Percentiles rank a stretch among this genome's conserved stretches.
Evolutionary conservation across 2,797 vertebrate genomes (phyloP).

Genomic region (Urocyon cinereoargenteus): DNA sequence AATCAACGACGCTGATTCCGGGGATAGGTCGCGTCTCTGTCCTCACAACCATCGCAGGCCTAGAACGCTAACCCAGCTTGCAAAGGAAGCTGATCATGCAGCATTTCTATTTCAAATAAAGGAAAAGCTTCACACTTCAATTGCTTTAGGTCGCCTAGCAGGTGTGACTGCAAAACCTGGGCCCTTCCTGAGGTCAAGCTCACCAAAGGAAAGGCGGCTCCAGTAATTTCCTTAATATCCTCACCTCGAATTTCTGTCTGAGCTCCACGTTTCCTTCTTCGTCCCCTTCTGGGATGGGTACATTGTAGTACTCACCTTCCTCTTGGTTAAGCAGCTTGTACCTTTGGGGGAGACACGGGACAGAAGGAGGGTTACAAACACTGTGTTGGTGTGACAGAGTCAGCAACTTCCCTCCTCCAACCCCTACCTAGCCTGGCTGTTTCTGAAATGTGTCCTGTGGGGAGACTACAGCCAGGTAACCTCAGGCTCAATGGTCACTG

Average conservation of each 20-base stretch:
- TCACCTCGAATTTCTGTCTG: constrained; percentile 98
- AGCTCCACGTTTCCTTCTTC: constrained; percentile 95
- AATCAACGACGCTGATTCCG: not conserved
- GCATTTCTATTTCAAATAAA: not conserved
- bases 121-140: not conserved
- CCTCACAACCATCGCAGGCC: not conserved
- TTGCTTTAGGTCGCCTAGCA: not conserved
- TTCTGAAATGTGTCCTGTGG: fast-evolving
- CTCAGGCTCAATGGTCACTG: fast-evolving
- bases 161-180: not conserved
- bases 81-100: not conserved
- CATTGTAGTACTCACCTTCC: constrained; percentile 98
- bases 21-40: not conserved
- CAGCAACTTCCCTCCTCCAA: too few relatives aligned
- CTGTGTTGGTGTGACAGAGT: fast-evolving
- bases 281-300: constrained; percentile 96
- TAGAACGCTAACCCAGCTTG: not conserved
- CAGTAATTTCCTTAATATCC: not conserved
- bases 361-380: fast-evolving
- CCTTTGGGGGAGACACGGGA: constrained; percentile 86
- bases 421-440: not conserved
- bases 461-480: not conserved
- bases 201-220: not conserved
- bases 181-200: not conserved
- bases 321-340: constrained; percentile 98